Conservation (phyloP, 1,140 invertebrate genomes). For the Bombus turneri region DNA sequence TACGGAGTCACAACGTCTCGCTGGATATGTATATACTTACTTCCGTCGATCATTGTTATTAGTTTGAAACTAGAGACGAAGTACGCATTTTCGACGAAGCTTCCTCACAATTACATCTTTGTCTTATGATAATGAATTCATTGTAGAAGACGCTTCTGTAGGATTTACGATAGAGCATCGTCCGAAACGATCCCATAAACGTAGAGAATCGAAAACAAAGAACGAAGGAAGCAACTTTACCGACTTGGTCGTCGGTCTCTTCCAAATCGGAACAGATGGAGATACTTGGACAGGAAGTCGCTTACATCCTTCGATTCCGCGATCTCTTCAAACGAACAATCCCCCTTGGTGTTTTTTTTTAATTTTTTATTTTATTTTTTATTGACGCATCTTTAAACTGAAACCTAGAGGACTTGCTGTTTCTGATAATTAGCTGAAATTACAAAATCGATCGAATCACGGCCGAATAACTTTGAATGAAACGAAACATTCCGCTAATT, state of each 20-base stretch:
- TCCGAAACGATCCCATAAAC: no score
- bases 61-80: no score
- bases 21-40: not conserved
- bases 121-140: accelerated
- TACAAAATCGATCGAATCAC: not conserved
- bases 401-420: no score
- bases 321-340: not conserved
- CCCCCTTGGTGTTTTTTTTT: not conserved
- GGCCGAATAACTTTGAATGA: no score
- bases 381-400: not conserved
- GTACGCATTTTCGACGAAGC: no score
- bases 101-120: not conserved
- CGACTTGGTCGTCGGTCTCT: not conserved
- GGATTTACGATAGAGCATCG: not conserved
- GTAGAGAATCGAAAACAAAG: not conserved
- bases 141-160: not conserved
- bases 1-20: no score
- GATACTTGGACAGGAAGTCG: not conserved
- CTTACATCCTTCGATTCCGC: not conserved
- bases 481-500: not conserved
- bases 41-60: not conserved
- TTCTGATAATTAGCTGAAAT: not conserved
- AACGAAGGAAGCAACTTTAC: conserved; percentile 23
- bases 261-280: conserved; percentile 18
- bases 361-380: no score